Percentiles rank a stretch among this genome's conserved stretches.
Evolutionary conservation across 2,888 invertebrate species (phyloP).

Genomic region (Copidosoma aretas): DNA sequence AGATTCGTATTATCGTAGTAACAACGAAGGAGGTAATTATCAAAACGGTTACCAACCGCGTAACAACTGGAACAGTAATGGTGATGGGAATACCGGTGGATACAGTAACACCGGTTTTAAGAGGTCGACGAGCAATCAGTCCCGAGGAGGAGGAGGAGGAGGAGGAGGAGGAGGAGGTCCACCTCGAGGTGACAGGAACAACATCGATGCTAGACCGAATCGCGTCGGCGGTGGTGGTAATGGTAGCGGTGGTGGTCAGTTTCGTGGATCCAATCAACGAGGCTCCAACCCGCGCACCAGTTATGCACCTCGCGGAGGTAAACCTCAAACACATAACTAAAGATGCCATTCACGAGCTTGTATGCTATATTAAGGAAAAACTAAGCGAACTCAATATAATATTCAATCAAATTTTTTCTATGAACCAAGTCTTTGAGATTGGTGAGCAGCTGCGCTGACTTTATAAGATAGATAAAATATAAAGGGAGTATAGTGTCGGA

Average conservation of each 20-base stretch:
- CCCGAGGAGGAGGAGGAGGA: slow-evolving; percentile 49
- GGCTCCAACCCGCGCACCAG: slow-evolving; percentile 59
- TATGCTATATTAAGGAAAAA: slow-evolving; percentile 28
- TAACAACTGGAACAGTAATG: slow-evolving; percentile 53
- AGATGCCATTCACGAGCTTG: slow-evolving; percentile 28
- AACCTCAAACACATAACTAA: slow-evolving; percentile 57
- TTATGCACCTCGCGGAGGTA: slow-evolving; percentile 54
- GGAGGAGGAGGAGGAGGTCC: slow-evolving; percentile 13
- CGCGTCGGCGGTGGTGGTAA: slow-evolving; percentile 41
- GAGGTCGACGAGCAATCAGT: slow-evolving; percentile 39
- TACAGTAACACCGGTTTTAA: slow-evolving; percentile 53
- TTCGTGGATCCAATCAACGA: slow-evolving; percentile 55
- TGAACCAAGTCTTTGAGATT: slow-evolving; percentile 42
- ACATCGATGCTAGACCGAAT: not conserved
- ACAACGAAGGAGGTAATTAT: slow-evolving; percentile 51
- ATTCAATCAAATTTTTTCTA: slow-evolving; percentile 42
- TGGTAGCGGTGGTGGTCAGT: slow-evolving; percentile 54
- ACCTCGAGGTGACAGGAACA: not conserved
- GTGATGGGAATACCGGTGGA: slow-evolving; percentile 43
- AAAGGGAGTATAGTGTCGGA: slow-evolving; percentile 2
- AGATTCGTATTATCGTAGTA: slow-evolving; percentile 58
- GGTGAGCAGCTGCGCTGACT: slow-evolving; percentile 20
- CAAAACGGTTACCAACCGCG: slow-evolving; percentile 62
- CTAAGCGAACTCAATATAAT: slow-evolving; percentile 34
- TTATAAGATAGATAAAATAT: slow-evolving; percentile 21